Evolutionary conservation across 2,888 invertebrate genomes (phyloP), one percentile per base, ranked within the genome.

Genomic region (Heliconius charithonia): DNA sequence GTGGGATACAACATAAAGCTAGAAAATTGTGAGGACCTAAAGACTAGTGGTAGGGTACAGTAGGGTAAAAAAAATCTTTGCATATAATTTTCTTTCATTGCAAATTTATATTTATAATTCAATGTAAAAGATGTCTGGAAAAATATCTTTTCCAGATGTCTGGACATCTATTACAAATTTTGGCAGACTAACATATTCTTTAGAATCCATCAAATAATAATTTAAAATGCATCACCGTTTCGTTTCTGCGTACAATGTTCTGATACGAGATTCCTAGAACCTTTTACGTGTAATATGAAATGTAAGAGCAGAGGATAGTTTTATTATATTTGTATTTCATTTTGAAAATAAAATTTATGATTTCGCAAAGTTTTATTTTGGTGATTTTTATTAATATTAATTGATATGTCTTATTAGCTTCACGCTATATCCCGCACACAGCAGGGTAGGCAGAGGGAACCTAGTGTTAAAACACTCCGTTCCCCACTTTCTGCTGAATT

Each of bases 161-260:
- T n/a, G n/a, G n/a, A 45, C 41, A 16, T 37, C 73, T 25, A 74
- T 74, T 45, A 63, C 22, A 12, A 27, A 63, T 6, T 63, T 45
- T 63, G 27, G 41, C 63, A 62, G 51, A 7, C 32, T 22, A 37
- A 27, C 41, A 56, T 62, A 66, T 67, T 67, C 37, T 76, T 66
- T 62, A 25, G 72, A 59, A 66, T 79, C 76, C 67, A 79, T 79
- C 79, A 79, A 76, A 76, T 73, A 73, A 72, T 76, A 66, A 79
- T 79, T 79, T 79, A 72, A 76, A 79, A 69, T 72, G 67, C 72
- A 62, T 56, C 74, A 65, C 73, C 71, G 37, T n/a, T 56, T 19
- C 45, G 29, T 72, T 32, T 74, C 63, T 74, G 22, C 45, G 62
- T 63, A 63, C 63, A 62, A 72, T 32, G 27, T 27, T 63, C 63